Evolutionary conservation across 1,140 invertebrate species (phyloP).

Genomic region (Calosoma granatense): DNA sequence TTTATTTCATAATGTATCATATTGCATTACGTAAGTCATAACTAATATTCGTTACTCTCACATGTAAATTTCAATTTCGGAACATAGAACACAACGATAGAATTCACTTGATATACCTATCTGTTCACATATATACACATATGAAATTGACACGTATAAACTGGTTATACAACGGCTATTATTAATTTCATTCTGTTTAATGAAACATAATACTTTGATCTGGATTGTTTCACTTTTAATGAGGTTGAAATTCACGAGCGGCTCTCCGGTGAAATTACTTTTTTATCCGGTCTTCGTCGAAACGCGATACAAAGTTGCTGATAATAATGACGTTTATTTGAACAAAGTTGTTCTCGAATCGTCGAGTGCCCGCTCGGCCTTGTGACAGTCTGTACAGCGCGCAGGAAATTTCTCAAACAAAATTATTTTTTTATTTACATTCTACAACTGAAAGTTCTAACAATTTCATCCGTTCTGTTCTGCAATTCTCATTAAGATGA

Average conservation of each 20-base stretch:
- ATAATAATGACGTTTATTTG: neutral
- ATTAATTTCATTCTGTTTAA: neutral
- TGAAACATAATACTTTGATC: slow-evolving; percentile 5
- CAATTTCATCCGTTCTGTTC: neutral
- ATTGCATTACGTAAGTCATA: too few species aligned
- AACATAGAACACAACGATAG: too few species aligned
- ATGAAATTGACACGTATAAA: too few species aligned
- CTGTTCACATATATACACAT: too few species aligned
- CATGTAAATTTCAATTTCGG: too few species aligned
- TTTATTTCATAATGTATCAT: too few species aligned
- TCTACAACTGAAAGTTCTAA: neutral
- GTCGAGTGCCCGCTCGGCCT: too few species aligned
- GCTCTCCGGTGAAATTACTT: slow-evolving; percentile 1
- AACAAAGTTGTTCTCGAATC: slow-evolving; percentile 1
- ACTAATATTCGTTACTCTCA: too few species aligned
- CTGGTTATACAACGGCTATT: too few species aligned
- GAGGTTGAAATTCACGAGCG: neutral
- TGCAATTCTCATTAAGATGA: slow-evolving; percentile 2
- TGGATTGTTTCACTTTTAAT: neutral
- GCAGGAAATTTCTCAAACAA: neutral
- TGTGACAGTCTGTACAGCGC: neutral
- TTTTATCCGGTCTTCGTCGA: neutral
- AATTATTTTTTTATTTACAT: slow-evolving; percentile 7
- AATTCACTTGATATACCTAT: too few species aligned
- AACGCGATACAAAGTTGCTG: neutral